Percentiles rank a stretch among this genome's conserved stretches.
These are phyloP conservation scores for Sebastes vulpes DNA, from an alignment of 2,797 vertebrate genomes.

Conservation along the genomic window DNA sequence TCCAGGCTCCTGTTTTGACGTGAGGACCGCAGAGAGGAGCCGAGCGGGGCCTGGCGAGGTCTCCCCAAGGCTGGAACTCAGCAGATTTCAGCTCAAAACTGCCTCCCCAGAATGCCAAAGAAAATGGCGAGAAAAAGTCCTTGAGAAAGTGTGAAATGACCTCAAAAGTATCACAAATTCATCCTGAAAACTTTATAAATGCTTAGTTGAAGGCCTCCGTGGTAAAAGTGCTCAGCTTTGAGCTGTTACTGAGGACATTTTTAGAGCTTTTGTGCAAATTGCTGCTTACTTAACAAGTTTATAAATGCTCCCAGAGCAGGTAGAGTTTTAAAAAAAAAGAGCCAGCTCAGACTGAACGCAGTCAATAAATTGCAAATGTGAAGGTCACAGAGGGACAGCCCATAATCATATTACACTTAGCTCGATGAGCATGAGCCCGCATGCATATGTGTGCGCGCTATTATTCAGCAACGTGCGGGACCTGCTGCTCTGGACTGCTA, in stretches of 20 bases:
- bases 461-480: slow-evolving; percentile 18
- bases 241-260: slow-evolving; percentile 10
- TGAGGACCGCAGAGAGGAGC: slow-evolving; percentile 48
- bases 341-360: slow-evolving; percentile 20
- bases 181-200: slow-evolving; percentile 42
- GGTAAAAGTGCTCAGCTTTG: slow-evolving; percentile 4
- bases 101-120: slow-evolving; percentile 31
- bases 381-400: slow-evolving; percentile 39
- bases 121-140: slow-evolving; percentile 29
- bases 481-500: slow-evolving; percentile 31
- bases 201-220: slow-evolving; percentile 15
- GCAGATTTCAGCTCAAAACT: slow-evolving; percentile 53
- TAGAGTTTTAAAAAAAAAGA: slow-evolving; percentile 8
- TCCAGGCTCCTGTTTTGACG: slow-evolving; percentile 50
- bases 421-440: slow-evolving; percentile 23
- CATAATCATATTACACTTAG: slow-evolving; percentile 45
- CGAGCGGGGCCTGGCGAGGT: slow-evolving; percentile 12
- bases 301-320: slow-evolving; percentile 26
- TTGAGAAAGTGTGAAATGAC: slow-evolving; percentile 55
- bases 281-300: slow-evolving; percentile 46
- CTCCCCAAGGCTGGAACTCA: slow-evolving; percentile 52
- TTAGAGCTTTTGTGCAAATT: slow-evolving; percentile 27
- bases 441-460: slow-evolving; percentile 1
- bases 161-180: slow-evolving; percentile 44
- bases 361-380: slow-evolving; percentile 57